Conservation (phyloP, 2,113 vertebrate genomes). For the Vanacampus margaritifer region DNA sequence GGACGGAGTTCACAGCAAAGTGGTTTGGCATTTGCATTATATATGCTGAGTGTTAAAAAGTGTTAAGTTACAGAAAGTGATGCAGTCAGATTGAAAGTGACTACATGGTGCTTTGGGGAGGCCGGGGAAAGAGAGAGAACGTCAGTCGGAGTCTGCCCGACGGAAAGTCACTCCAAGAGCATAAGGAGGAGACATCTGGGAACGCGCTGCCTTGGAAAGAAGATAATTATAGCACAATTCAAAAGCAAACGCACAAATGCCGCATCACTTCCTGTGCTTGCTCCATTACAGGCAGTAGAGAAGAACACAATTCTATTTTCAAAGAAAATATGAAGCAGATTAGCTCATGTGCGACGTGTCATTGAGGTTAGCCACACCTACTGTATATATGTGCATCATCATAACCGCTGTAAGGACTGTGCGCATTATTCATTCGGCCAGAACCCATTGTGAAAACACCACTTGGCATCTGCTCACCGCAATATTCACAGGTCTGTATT, state of each 20-base stretch:
- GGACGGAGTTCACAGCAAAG: conserved; percentile 41
- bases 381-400: neutral
- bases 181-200: conserved; percentile 60
- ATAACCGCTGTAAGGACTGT: neutral
- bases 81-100: conserved; percentile 66
- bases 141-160: conserved; percentile 43
- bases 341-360: neutral
- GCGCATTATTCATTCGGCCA: neutral
- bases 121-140: conserved; percentile 18
- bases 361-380: neutral
- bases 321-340: neutral
- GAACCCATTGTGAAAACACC: neutral
- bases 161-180: conserved; percentile 63
- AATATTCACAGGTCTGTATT: neutral
- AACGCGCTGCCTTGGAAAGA: conserved; percentile 46
- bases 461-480: neutral
- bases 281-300: conserved; percentile 5
- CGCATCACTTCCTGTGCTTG: conserved; percentile 9
- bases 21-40: conserved; percentile 61
- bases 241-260: conserved; percentile 31
- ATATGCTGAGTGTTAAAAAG: conserved; percentile 63
- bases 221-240: conserved; percentile 52
- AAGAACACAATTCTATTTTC: neutral
- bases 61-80: conserved; percentile 56
- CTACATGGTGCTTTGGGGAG: conserved; percentile 45